Percentiles rank a stretch among this genome's conserved stretches.
phyloP scores from a whole-genome alignment of 2,888 invertebrate species.

The Plutella xylostella region DNA sequence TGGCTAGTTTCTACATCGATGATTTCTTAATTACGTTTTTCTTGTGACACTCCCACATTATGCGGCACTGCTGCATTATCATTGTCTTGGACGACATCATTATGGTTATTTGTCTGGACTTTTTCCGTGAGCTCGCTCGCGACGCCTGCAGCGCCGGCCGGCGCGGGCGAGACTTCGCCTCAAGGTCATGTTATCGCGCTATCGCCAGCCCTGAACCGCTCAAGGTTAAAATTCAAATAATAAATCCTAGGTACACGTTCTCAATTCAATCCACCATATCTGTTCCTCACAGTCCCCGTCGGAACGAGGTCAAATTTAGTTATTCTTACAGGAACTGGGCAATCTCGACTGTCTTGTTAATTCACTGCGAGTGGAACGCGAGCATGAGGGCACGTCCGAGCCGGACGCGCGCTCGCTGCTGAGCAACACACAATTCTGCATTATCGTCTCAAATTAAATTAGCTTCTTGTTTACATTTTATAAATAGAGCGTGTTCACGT shows the following conservation, averaged over 20 bases:
- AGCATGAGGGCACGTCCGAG: constrained; percentile 31
- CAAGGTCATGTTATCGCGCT: constrained; percentile 68
- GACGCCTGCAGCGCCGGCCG: constrained; percentile 59
- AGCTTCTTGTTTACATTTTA: constrained; percentile 65
- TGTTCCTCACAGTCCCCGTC: neutral
- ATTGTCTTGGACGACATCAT: constrained; percentile 35
- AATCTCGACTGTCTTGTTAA: constrained; percentile 58
- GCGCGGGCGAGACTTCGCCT: constrained; percentile 50
- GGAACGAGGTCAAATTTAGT: constrained; percentile 8
- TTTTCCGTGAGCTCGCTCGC: constrained; percentile 47
- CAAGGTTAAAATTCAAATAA: too few relatives aligned
- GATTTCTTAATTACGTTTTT: constrained; percentile 13
- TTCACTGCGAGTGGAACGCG: constrained; percentile 28
- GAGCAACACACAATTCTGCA: constrained; percentile 33
- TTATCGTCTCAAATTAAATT: constrained; percentile 54
- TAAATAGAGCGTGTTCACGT: constrained; percentile 66
- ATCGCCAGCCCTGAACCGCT: constrained; percentile 56
- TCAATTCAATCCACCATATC: neutral
- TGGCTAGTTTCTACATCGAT: constrained; percentile 17
- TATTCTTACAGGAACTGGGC: constrained; percentile 58
- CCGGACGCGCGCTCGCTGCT: constrained; percentile 47
- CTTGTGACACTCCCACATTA: constrained; percentile 23
- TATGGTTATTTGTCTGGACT: constrained; percentile 59
- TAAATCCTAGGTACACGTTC: constrained; percentile 8
- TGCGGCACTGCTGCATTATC: constrained; percentile 27